A percentile compares a stretch with the other conserved stretches of the same genome.
Evolutionary conservation across 2,113 vertebrate species (phyloP).

Genomic region (Oreotragus oreotragus): DNA sequence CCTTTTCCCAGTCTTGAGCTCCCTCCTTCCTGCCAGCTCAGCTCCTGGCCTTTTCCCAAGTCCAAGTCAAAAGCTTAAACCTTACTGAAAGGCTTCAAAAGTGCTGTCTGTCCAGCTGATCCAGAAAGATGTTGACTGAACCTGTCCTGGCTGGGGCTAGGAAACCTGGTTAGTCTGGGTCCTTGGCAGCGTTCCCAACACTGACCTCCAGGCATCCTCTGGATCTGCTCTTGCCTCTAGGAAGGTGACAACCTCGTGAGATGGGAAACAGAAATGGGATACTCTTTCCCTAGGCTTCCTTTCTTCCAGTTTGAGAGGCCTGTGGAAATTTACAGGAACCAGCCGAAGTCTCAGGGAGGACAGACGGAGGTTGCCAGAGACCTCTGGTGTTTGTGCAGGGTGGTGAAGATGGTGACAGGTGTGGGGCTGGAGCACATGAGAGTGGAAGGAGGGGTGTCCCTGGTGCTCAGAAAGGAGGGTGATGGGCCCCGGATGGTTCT

Average conservation of each 20-base stretch:
- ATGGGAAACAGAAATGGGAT: neutral
- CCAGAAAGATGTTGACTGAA: neutral
- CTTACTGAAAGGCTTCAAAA: conserved; percentile 20
- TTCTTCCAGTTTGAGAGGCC: neutral
- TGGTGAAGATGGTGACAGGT: neutral
- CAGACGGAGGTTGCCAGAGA: neutral
- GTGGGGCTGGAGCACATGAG: neutral
- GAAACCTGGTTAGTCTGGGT: neutral
- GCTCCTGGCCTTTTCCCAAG: conserved; percentile 26
- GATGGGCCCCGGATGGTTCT: neutral
- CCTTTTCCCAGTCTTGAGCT: neutral
- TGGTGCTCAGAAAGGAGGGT: neutral
- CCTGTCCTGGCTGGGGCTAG: neutral
- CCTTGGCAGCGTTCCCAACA: neutral
- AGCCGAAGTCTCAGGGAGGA: neutral
- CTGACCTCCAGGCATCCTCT: neutral
- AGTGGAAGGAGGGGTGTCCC: neutral
- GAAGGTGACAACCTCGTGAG: neutral
- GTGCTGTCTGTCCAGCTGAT: neutral
- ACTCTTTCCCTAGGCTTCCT: neutral
- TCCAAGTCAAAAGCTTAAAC: conserved; percentile 12
- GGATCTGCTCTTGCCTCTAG: neutral
- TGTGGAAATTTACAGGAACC: neutral
- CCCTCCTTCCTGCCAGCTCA: conserved; percentile 15
- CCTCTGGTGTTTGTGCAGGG: neutral